phyloP scores from a whole-genome alignment of 2,888 invertebrate species.

The Drosophila sordidapex region DNA sequence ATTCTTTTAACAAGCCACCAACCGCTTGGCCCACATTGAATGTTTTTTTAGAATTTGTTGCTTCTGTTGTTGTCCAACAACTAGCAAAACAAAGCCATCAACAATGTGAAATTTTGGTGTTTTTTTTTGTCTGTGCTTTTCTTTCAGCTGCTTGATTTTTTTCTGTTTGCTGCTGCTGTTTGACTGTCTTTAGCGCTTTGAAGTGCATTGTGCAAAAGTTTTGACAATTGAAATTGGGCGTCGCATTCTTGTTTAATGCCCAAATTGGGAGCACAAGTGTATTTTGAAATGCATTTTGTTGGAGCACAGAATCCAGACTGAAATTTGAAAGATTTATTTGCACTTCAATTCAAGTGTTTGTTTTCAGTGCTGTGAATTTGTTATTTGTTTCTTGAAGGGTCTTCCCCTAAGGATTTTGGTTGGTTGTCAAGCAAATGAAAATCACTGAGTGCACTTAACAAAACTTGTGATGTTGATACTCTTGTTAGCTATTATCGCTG shows the following conservation, averaged over 20 bases:
- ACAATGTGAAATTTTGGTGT: slow-evolving; percentile 46
- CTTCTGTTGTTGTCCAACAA: slow-evolving; percentile 24
- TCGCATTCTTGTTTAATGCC: slow-evolving; percentile 37
- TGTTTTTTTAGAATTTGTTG: slow-evolving; percentile 51
- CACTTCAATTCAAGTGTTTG: slow-evolving; percentile 3
- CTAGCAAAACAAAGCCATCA: slow-evolving; percentile 53
- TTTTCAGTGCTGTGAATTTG: neutral
- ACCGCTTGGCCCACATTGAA: slow-evolving; percentile 58
- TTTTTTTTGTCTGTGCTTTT: slow-evolving; percentile 8
- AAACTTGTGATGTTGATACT: neutral
- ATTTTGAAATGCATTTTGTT: slow-evolving; percentile 29
- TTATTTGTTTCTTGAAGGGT: neutral
- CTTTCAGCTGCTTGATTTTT: slow-evolving; percentile 11
- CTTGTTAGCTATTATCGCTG: neutral
- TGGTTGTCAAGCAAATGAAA: neutral
- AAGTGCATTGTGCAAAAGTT: slow-evolving; percentile 70
- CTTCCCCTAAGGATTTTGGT: neutral
- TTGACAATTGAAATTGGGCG: slow-evolving; percentile 53
- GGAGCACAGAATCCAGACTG: slow-evolving; percentile 3
- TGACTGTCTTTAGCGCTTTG: slow-evolving; percentile 26
- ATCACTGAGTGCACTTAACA: too few species aligned
- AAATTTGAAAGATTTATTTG: slow-evolving; percentile 40
- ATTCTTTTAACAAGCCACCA: slow-evolving; percentile 39
- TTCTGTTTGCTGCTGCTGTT: slow-evolving; percentile 9
- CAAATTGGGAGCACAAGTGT: slow-evolving; percentile 40